Evolutionary conservation across 2,888 invertebrate genomes (phyloP).

Genomic region (Heteromyza rotundicornis): DNA sequence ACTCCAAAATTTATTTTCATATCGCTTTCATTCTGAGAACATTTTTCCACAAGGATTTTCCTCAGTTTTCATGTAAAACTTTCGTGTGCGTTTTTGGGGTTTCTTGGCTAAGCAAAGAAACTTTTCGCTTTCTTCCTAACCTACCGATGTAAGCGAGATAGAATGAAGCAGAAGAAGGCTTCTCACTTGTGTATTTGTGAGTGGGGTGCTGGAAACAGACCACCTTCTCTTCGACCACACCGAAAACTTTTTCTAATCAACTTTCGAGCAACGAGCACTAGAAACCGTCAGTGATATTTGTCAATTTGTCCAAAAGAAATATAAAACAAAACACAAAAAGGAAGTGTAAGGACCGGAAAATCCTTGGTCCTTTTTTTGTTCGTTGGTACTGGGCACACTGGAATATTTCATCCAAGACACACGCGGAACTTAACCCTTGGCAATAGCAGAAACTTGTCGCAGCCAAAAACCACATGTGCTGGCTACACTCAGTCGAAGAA

Average conservation of each 20-base stretch:
- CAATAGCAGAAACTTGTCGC: neutral
- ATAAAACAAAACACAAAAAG: conserved; percentile 1
- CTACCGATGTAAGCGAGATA: too few species aligned
- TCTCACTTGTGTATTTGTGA: too few species aligned
- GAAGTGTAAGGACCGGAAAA: neutral
- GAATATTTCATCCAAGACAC: neutral
- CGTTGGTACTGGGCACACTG: neutral
- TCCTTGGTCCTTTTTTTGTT: neutral
- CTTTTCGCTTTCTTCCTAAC: too few species aligned
- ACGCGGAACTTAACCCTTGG: neutral
- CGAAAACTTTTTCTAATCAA: neutral
- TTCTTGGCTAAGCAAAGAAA: too few species aligned
- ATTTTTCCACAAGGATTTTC: too few species aligned
- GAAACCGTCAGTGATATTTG: neutral
- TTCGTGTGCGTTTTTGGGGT: too few species aligned
- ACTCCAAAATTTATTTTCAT: too few species aligned
- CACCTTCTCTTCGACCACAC: too few species aligned
- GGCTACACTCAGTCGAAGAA: neutral
- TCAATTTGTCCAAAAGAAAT: neutral
- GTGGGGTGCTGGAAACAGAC: too few species aligned
- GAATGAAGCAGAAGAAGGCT: too few species aligned
- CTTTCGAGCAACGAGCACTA: neutral
- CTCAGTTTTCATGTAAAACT: too few species aligned
- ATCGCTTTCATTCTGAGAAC: too few species aligned
- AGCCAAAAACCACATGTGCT: neutral